Evolutionary conservation across 2,113 vertebrate genomes (phyloP), one percentile per base, ranked within the genome.

Genomic region (Morone saxatilis): DNA sequence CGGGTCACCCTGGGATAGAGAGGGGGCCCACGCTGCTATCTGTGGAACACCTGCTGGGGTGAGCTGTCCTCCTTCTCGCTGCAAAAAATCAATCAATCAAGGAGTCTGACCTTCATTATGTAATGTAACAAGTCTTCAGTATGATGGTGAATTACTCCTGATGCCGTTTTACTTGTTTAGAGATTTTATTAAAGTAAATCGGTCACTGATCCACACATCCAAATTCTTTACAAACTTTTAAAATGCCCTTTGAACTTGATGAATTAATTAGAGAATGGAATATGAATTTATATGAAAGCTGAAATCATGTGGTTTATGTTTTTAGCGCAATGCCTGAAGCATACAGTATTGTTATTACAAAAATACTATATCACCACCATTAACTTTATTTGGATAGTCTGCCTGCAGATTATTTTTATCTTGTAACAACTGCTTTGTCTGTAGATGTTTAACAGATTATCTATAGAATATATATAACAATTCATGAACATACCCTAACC

Each of bases 41-140:
- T 81, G 89, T 82, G 92, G 84, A 12, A 94, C 94, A 67, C 94
- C 94, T 13, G 80, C 89, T 0, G 96, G 97, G 95, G 97, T 98
- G 85, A 95, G 93, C 41, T 12, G 10, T 19, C 4, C 40, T 25
- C 50, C 60, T 40, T 53, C 51, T 69, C 25, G 12, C 1, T 41
- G 47, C 56, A 54, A 3, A 14, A 31, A 19, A 31, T 14, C 31
- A 16, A 14, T 63, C 1, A n/a, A 5, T 6, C 3, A n/a, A 10
- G 4, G 11, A 17, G 56, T 45, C 40, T 13, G 4, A 41, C 38
- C 54, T 40, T 59, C 1, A n/a, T 41, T 54, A 4, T 61, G 14
- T 38, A 20, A 56, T n/a, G 10, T 22, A 4, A 40, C n/a, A 47
- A 17, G 3, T 31, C 4, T 13, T 50, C 6, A 20, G 13, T 47